Conservation (phyloP, 2,888 invertebrate genomes). For the Hirtodrosophila confusa region DNA sequence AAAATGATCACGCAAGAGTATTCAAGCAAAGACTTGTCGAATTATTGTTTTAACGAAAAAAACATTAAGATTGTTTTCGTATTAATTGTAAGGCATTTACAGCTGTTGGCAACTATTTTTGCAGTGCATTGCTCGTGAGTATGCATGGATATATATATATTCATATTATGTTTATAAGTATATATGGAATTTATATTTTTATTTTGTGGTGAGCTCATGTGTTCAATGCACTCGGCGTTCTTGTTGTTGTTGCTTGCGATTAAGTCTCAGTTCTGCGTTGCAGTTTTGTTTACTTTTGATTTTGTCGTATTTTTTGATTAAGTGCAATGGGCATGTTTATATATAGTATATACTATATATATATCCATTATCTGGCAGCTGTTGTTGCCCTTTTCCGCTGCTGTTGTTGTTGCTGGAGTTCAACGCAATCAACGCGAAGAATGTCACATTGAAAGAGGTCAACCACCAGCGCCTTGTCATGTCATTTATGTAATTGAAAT, state of each 20-base stretch:
- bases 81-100: conserved; percentile 40
- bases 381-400: conserved; percentile 54
- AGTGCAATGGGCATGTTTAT: conserved; percentile 56
- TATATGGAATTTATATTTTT: conserved; percentile 64
- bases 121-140: conserved; percentile 19
- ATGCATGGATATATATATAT: conserved; percentile 6
- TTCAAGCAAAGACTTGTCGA: conserved; percentile 6
- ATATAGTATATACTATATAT: conserved; percentile 13
- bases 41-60: too few relatives aligned
- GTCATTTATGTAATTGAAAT: conserved; percentile 71
- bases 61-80: conserved; percentile 17
- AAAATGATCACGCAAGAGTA: background rate
- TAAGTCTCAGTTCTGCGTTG: conserved; percentile 70
- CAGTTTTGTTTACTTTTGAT: conserved; percentile 79
- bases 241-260: conserved; percentile 43
- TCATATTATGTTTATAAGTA: conserved; percentile 22
- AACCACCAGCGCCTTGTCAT: conserved; percentile 75
- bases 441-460: conserved; percentile 83
- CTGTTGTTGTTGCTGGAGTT: conserved; percentile 36
- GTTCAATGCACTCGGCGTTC: conserved; percentile 67
- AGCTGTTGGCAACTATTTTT: conserved; percentile 57
- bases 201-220: conserved; percentile 52
- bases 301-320: conserved; percentile 77
- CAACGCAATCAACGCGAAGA: conserved; percentile 70
- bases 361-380: conserved; percentile 66